Evolutionary conservation across 2,888 invertebrate genomes (phyloP), one percentile per base, ranked within the genome.

Genomic region (Slavum lentiscoides): DNA sequence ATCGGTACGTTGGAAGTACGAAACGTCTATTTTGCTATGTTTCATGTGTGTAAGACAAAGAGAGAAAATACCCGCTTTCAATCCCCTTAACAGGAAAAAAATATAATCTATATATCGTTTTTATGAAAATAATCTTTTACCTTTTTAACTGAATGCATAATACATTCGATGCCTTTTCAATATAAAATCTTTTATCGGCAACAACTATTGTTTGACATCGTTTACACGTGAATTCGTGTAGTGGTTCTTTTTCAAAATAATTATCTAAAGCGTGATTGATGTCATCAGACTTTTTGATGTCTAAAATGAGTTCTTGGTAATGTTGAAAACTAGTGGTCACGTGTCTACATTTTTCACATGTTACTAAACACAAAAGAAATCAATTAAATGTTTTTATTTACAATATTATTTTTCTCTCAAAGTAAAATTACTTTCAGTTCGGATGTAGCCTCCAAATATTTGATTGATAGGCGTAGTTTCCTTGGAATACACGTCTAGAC

Each of bases 261-360:
- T 92, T 91, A 84, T 93, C 92, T 84, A 98, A 88, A 8, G 97
- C 97, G 86, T 96, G 95, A 85, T 96, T 95, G 80, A 98, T 87
- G 64, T 93, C 93, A 37, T 76, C 73, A 76, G 93, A 92, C 87
- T 94, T 93, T 86, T 94, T 90, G 85, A 98, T 95, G 86, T 98
- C 98, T 84, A 98, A 88, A 84, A 96, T 89, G 83, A 98, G 88
- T 87, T 98, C 98, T 91, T 97, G 92, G 87, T 97, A 96, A 88
- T 97, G 97, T 87, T 97, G 97, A 88, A 95, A 97, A 67, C 97
- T 98, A 74, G 96, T 96, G 67, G 97, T 97, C 67, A 94, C 92
- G 86, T 94, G 93, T 84, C 92, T 92, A 86, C 98, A 98, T 82
- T 93, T 90, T 75, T 95, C 88, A 88, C 98, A 98, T 64, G 93